A percentile compares a stretch with the other conserved stretches of the same genome.
phyloP scores from a whole-genome alignment of 2,797 vertebrate species.

The Argyrosomus regius region DNA sequence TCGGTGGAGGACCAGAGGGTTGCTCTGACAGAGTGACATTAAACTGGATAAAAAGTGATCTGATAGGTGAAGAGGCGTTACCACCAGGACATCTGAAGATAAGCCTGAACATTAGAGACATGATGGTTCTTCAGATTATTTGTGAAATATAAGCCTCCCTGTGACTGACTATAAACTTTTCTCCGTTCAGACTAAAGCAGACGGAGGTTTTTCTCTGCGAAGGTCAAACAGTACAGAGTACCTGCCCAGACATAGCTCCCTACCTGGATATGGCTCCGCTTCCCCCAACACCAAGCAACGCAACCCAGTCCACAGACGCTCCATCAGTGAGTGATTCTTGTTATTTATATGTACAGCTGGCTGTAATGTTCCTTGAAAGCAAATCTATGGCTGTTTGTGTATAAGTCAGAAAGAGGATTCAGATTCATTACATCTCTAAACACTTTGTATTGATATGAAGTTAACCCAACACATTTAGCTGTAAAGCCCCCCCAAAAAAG shows the following conservation, averaged over 20 bases:
- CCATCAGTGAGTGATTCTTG: slow-evolving; percentile 89
- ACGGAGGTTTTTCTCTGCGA: slow-evolving; percentile 75
- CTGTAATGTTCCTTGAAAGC: not conserved
- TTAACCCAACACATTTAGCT: no score
- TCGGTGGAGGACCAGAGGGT: no score
- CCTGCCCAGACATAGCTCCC: slow-evolving; percentile 84
- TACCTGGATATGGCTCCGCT: slow-evolving; percentile 84
- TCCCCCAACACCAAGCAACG: slow-evolving; percentile 85
- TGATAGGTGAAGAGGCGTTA: not conserved
- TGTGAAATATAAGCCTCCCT: not conserved
- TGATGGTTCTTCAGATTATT: not conserved
- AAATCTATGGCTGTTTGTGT: no score
- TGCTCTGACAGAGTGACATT: no score
- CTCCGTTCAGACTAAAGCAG: slow-evolving; percentile 67
- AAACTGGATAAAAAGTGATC: no score
- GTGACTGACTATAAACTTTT: not conserved
- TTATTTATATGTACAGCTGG: not conserved
- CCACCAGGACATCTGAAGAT: no score
- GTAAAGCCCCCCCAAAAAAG: no score
- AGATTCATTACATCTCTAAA: no score
- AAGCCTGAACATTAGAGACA: no score
- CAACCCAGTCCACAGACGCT: slow-evolving; percentile 92
- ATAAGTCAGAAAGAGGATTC: no score
- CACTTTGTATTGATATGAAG: no score
- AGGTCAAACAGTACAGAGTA: slow-evolving; percentile 91